These are phyloP conservation scores for Chalcis sispes DNA, from an alignment of 2,888 invertebrate genomes.

Conservation along the genomic window DNA sequence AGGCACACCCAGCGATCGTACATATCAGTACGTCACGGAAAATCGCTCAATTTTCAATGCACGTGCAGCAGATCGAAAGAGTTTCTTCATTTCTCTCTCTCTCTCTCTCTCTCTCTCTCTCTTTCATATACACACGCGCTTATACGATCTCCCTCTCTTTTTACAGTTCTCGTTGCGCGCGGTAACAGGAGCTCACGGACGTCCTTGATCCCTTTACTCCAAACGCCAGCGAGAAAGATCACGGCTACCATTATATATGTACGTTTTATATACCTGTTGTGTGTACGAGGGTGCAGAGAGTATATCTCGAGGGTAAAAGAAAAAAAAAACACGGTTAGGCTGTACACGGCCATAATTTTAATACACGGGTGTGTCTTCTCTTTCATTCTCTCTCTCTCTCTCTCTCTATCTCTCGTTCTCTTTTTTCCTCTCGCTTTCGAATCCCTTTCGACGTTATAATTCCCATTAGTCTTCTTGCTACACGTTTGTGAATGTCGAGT, in stretches of 20 bases:
- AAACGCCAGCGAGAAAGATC: constrained; percentile 46
- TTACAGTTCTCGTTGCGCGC: not conserved
- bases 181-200: constrained; percentile 43
- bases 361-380: constrained; percentile 38
- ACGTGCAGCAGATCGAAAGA: not conserved
- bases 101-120: constrained; percentile 8
- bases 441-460: constrained; percentile 13
- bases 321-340: not conserved
- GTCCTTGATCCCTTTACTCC: constrained; percentile 52
- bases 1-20: constrained; percentile 21
- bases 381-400: too few relatives aligned
- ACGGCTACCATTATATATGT: constrained; percentile 26
- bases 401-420: too few relatives aligned
- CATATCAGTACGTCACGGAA: not conserved
- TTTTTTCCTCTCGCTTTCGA: not conserved
- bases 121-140: too few relatives aligned
- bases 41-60: constrained; percentile 50
- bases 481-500: too few relatives aligned
- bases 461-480: constrained; percentile 6
- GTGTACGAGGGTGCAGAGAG: constrained; percentile 16
- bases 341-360: constrained; percentile 38
- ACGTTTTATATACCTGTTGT: not conserved
- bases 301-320: not conserved
- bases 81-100: constrained; percentile 13
- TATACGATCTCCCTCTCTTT: too few relatives aligned